Evolutionary conservation across 2,113 vertebrate genomes (phyloP), one percentile per base, ranked within the genome.

Genomic region (Actenoides hombroni): DNA sequence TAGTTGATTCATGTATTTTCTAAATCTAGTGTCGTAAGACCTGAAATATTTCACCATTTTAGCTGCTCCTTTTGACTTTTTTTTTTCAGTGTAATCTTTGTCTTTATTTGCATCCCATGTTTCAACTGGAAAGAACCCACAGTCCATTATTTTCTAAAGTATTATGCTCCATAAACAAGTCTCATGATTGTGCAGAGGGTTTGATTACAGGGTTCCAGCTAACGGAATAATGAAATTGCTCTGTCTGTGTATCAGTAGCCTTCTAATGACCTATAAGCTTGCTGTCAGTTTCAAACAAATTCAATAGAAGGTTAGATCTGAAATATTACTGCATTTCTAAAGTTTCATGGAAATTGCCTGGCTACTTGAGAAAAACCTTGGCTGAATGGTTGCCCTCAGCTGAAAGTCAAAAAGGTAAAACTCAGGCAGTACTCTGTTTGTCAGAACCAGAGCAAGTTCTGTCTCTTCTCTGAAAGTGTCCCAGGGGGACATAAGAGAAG

Each of bases 171-270:
- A 80, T 89, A 96, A 95, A 92, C 86, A 90, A 88, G 44, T 79
- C 57, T 88, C 74, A 71, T 88, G 80, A 68, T 92, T 95, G 77
- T 88, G 73, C 80, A 95, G 88, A 86, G 77, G 61, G 73, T 89
- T 95, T 96, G 88, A 94, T 95, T 96, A 89, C 88, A 95, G 69
- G 83, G 69, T 97, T 96, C 91, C 70, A 96, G 92, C 80, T 96
- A 97, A 95, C 94, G 83, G 83, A 97, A 86, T 97, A 95, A 95
- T 96, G 69, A 92, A 91, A 95, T 96, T 91, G 20, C 69, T 94
- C 94, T 96, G 92, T 88, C 86, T 96, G 88, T 94, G 76, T 95
- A 94, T 92, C 84, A 92, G 80, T 91, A 78, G 76, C 26, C 60
- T 96, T 80, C 65, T 94, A 94, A 95, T 94, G 88, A 95, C 92